phyloP scores from a whole-genome alignment of 1,140 invertebrate genomes.

The Cyrtorhinus lividipennis region DNA sequence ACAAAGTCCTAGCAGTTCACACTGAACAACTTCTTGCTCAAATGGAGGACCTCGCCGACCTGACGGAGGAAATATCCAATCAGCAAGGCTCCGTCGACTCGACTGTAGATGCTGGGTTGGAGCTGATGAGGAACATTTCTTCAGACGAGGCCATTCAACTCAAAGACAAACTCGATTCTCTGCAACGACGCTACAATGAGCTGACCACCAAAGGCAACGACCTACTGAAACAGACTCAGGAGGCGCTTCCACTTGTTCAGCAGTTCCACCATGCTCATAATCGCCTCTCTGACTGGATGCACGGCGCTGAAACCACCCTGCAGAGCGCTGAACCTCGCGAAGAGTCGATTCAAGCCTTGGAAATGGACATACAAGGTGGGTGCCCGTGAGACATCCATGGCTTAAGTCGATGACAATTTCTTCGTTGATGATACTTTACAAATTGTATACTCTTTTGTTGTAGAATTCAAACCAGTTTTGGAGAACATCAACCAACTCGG shows the following conservation, averaged over 20 bases:
- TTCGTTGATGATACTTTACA: too few relatives aligned
- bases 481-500: constrained; percentile 82
- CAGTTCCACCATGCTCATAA: constrained; percentile 85
- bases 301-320: constrained; percentile 73
- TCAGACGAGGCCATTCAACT: constrained; percentile 83
- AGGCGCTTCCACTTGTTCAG: constrained; percentile 80
- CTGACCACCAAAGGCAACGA: constrained; percentile 72
- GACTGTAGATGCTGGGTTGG: constrained; percentile 74
- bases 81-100: constrained; percentile 75
- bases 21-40: constrained; percentile 79
- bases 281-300: constrained; percentile 81
- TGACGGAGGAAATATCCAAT: constrained; percentile 79
- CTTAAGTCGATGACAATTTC: too few relatives aligned
- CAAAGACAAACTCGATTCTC: constrained; percentile 82
- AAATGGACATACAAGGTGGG: constrained; percentile 58
- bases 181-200: constrained; percentile 79
- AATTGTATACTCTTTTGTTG: constrained; percentile 23
- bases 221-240: constrained; percentile 68
- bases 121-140: constrained; percentile 88
- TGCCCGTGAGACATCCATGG: too few relatives aligned
- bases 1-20: constrained; percentile 70
- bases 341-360: constrained; percentile 65
- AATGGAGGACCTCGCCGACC: constrained; percentile 77
- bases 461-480: constrained; percentile 67
- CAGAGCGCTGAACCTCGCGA: constrained; percentile 72